These are phyloP conservation scores for Fistularia commersonii DNA, from an alignment of 2,797 vertebrate genomes.

Conservation along the genomic window DNA sequence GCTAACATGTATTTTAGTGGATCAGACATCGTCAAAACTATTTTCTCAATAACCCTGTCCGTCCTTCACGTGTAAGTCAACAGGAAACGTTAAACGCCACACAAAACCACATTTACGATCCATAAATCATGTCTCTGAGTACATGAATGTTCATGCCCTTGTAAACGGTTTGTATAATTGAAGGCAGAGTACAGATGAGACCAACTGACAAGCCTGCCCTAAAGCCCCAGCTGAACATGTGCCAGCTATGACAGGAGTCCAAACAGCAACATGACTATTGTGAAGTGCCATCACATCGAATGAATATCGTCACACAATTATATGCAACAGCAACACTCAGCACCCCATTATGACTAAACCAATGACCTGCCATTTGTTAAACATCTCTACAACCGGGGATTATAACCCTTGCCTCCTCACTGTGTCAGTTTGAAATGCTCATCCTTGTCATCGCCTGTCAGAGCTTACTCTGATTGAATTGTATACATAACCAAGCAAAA, in stretches of 20 bases:
- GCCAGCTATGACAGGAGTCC: conserved; percentile 54
- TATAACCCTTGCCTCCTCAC: conserved; percentile 19
- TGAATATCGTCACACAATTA: conserved; percentile 53
- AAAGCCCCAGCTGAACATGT: conserved; percentile 41
- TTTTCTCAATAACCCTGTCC: too few relatives aligned
- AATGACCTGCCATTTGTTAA: conserved; percentile 52
- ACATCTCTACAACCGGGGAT: conserved; percentile 33
- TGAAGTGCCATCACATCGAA: conserved; percentile 49
- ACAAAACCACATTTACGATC: too few relatives aligned
- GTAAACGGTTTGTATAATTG: too few relatives aligned
- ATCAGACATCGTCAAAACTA: too few relatives aligned
- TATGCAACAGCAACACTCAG: conserved; percentile 11
- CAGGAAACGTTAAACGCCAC: too few relatives aligned
- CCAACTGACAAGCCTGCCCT: conserved; percentile 38
- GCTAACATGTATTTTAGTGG: too few relatives aligned
- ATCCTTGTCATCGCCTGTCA: conserved; percentile 47
- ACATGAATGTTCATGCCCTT: too few relatives aligned
- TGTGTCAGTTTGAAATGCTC: conserved; percentile 30
- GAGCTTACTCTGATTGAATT: conserved; percentile 21
- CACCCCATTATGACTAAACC: conserved; percentile 47
- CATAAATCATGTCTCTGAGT: too few relatives aligned
- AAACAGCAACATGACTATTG: conserved; percentile 57
- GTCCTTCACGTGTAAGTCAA: too few relatives aligned
- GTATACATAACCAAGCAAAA: conserved; percentile 17
- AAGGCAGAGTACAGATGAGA: too few relatives aligned